A percentile compares a stretch with the other conserved stretches of the same genome.
Conservation (phyloP, 2,113 vertebrate species). For the Sarotherodon lohbergeri region DNA sequence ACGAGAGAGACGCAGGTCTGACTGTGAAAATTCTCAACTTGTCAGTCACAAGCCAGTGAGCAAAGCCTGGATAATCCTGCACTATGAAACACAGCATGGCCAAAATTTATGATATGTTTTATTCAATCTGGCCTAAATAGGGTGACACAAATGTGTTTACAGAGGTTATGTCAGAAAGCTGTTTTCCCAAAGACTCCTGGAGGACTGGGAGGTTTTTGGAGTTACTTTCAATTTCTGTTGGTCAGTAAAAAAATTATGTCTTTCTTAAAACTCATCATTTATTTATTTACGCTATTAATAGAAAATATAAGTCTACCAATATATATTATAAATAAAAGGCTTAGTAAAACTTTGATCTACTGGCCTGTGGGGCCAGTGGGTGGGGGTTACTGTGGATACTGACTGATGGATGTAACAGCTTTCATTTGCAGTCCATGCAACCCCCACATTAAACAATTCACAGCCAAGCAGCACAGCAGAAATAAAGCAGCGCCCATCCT, state of each 20-base stretch:
- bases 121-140: background rate
- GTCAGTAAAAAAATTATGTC: background rate
- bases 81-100: background rate
- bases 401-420: background rate
- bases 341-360: background rate
- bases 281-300: background rate
- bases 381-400: background rate
- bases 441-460: background rate
- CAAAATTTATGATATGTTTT: background rate
- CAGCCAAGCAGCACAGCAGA: background rate
- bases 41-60: background rate
- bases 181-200: background rate
- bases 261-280: background rate
- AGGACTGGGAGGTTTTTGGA: background rate
- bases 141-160: background rate
- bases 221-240: background rate
- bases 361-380: background rate
- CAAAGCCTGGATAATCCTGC: background rate
- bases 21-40: background rate
- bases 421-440: background rate
- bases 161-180: background rate
- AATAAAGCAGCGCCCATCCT: background rate
- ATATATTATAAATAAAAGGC: background rate
- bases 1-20: background rate
- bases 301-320: background rate